phyloP scores from a whole-genome alignment of 2,797 vertebrate species.

The Sebastes glaucus region DNA sequence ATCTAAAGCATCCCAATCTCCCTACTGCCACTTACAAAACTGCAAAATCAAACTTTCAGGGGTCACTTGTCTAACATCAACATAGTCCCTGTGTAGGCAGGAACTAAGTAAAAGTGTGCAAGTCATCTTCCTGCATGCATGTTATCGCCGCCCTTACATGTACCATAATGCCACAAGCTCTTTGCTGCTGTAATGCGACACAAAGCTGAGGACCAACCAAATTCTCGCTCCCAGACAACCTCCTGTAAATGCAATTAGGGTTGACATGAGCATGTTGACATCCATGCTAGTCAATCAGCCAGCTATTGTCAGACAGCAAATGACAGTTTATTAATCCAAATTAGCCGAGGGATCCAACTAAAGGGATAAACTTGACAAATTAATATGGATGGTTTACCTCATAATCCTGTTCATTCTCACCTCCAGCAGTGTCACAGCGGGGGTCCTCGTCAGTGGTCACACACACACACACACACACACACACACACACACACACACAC shows the following conservation, averaged over 20 bases:
- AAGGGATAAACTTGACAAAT: conserved; percentile 81
- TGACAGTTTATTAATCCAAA: conserved; percentile 81
- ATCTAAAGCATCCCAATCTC: conserved; percentile 58
- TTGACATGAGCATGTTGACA: conserved; percentile 79
- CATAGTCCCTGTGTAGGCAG: conserved; percentile 26
- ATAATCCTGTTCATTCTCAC: conserved; percentile 78
- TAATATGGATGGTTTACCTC: conserved; percentile 75
- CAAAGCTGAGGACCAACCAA: conserved; percentile 61
- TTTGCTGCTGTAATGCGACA: conserved; percentile 53
- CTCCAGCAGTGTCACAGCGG: conserved; percentile 68
- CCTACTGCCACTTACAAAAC: conserved; percentile 39
- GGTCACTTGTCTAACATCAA: conserved; percentile 38
- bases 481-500: conserved; percentile 1
- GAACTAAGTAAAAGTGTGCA: conserved; percentile 16
- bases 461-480: conserved; percentile 2
- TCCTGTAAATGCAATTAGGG: conserved; percentile 74
- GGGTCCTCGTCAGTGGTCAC: conserved; percentile 52
- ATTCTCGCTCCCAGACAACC: conserved; percentile 59
- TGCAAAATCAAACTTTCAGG: conserved; percentile 61
- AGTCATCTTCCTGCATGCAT: conserved; percentile 30
- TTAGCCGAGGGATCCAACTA: conserved; percentile 78
- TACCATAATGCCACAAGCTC: conserved; percentile 39
- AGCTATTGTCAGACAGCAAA: conserved; percentile 75
- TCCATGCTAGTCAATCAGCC: conserved; percentile 76
- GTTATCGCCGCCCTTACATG: conserved; percentile 46